These are phyloP conservation scores for Amiota communis DNA, from an alignment of 2,888 invertebrate genomes.

Conservation along the genomic window DNA sequence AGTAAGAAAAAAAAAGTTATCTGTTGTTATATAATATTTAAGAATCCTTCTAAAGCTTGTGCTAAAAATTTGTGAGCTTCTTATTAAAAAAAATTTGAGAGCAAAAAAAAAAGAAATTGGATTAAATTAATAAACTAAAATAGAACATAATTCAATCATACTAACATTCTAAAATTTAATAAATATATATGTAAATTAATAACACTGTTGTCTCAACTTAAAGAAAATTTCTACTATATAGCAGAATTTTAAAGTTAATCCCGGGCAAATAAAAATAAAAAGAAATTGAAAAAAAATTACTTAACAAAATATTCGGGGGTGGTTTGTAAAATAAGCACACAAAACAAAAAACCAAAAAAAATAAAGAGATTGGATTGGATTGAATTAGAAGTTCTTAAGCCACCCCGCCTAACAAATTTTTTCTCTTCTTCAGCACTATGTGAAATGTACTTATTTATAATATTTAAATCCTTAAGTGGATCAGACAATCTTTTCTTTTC, in stretches of 20 bases:
- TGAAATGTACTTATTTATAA: too few relatives aligned
- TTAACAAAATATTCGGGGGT: too few relatives aligned
- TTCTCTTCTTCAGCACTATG: too few relatives aligned
- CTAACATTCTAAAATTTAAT: constrained; percentile 16
- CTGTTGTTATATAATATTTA: background rate
- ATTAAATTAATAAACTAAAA: background rate
- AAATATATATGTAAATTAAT: background rate
- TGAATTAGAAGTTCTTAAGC: too few relatives aligned
- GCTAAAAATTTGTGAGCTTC: background rate
- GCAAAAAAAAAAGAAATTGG: constrained; percentile 1
- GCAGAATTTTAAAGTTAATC: too few relatives aligned
- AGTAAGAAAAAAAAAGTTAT: constrained; percentile 13
- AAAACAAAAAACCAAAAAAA: too few relatives aligned
- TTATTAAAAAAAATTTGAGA: background rate
- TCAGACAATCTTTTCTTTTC: background rate
- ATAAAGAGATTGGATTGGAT: too few relatives aligned
- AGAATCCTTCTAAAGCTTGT: background rate
- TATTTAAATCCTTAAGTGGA: background rate
- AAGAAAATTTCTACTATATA: background rate
- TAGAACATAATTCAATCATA: background rate
- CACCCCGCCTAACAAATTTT: too few relatives aligned
- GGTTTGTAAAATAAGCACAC: too few relatives aligned
- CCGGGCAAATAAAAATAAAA: too few relatives aligned
- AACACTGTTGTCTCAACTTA: background rate
- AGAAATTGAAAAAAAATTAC: too few relatives aligned